Conservation (phyloP, 2,888 invertebrate genomes). For the Anagyrus pseudococci region DNA sequence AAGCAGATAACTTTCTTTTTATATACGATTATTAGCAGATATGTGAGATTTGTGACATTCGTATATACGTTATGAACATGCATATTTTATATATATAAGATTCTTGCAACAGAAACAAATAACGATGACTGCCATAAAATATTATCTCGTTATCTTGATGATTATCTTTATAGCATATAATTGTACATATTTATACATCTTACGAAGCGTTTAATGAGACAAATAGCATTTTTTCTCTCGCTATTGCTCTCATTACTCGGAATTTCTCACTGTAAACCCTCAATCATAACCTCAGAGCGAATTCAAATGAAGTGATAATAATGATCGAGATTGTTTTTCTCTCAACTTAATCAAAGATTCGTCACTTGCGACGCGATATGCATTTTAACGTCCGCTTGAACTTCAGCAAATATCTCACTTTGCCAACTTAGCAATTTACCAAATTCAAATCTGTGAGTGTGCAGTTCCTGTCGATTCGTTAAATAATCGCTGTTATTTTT, state of each 20-base stretch:
- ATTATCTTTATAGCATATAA: conserved; percentile 49
- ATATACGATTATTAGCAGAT: conserved; percentile 52
- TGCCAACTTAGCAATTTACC: background rate
- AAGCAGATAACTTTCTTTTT: conserved; percentile 55
- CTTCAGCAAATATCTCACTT: conserved; percentile 19
- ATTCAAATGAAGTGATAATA: conserved; percentile 46
- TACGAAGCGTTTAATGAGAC: too few relatives aligned
- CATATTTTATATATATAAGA: conserved; percentile 41
- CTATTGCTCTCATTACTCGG: too few relatives aligned
- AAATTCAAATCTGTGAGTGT: conserved; percentile 16
- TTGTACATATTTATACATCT: conserved; percentile 41
- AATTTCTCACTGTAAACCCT: too few relatives aligned
- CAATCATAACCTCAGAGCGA: too few relatives aligned
- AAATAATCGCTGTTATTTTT: background rate
- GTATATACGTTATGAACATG: conserved; percentile 44
- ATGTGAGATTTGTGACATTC: conserved; percentile 48
- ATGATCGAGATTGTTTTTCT: conserved; percentile 34
- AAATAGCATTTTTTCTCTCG: too few relatives aligned
- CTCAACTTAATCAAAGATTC: conserved; percentile 20
- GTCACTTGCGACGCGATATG: conserved; percentile 12
- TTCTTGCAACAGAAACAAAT: conserved; percentile 44
- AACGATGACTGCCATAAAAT: conserved; percentile 57
- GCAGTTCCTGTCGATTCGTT: conserved; percentile 5
- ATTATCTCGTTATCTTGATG: conserved; percentile 54
- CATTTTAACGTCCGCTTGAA: conserved; percentile 3